Conservation (phyloP, 2,113 vertebrate species). For the Phycodurus eques region DNA sequence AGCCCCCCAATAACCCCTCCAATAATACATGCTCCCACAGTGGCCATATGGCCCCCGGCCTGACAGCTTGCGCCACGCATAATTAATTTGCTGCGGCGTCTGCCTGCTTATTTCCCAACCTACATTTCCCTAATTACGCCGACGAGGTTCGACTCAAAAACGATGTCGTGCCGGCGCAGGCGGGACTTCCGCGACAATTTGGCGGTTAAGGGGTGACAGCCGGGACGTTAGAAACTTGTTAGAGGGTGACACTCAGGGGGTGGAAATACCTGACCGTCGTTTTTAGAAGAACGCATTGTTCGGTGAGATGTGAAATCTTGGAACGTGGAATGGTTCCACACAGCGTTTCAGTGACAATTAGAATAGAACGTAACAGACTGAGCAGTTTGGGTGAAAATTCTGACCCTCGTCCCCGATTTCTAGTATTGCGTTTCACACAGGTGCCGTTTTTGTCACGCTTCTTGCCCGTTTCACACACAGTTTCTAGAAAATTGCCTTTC, state of each 20-base stretch:
- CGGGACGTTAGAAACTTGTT: slow-evolving; percentile 3
- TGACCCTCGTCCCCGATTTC: neutral
- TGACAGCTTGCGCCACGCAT: slow-evolving; percentile 79
- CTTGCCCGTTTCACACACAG: too few relatives aligned
- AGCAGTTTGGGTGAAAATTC: neutral
- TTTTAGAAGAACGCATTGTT: neutral
- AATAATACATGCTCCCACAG: slow-evolving; percentile 62
- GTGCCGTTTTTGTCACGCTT: neutral
- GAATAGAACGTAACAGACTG: neutral
- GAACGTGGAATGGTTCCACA: too few relatives aligned
- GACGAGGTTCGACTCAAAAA: slow-evolving; percentile 73
- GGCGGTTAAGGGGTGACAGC: slow-evolving; percentile 36
- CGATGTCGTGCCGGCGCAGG: slow-evolving; percentile 60
- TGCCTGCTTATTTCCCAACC: slow-evolving; percentile 79
- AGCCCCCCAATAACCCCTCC: neutral
- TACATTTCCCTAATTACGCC: slow-evolving; percentile 78
- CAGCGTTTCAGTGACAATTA: neutral
- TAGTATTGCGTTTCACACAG: too few relatives aligned
- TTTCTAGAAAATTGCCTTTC: too few relatives aligned
- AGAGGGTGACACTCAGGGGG: neutral
- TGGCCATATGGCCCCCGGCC: slow-evolving; percentile 72
- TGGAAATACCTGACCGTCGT: neutral
- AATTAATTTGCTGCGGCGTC: slow-evolving; percentile 78
- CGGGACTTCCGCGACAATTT: slow-evolving; percentile 44
- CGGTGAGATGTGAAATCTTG: too few relatives aligned